These are phyloP conservation scores for Medauroidea extradentata DNA, from an alignment of 1,140 invertebrate species.

Conservation along the genomic window DNA sequence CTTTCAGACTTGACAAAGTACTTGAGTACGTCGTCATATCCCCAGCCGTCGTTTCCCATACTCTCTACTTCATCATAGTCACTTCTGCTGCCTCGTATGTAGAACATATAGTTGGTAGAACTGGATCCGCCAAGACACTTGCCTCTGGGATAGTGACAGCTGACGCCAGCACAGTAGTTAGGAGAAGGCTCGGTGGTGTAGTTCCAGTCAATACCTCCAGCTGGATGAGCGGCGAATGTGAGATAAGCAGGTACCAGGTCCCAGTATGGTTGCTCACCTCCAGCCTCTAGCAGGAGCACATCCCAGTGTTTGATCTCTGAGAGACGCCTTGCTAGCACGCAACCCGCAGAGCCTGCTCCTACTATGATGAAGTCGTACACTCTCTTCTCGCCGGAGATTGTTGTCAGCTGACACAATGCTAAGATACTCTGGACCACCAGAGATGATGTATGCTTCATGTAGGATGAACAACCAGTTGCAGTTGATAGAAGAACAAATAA, in stretches of 20 bases:
- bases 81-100: slow-evolving; percentile 55
- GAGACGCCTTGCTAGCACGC: slow-evolving; percentile 22
- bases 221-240: background rate
- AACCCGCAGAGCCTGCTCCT: background rate
- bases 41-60: slow-evolving; percentile 63
- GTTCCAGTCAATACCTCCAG: background rate
- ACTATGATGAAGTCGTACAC: slow-evolving; percentile 1
- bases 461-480: no score
- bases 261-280: slow-evolving; percentile 24
- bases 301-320: slow-evolving; percentile 34
- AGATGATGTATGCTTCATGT: no score
- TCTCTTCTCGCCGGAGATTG: no score
- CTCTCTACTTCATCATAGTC: slow-evolving; percentile 84
- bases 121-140: slow-evolving; percentile 54
- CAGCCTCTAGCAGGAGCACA: slow-evolving; percentile 49
- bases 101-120: slow-evolving; percentile 60
- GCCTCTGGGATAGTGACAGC: slow-evolving; percentile 42
- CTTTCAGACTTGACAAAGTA: slow-evolving; percentile 58
- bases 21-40: background rate
- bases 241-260: background rate
- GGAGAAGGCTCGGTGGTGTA: background rate
- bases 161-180: slow-evolving; percentile 8
- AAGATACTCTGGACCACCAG: no score
- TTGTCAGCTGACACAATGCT: no score
- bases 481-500: no score